Evolutionary conservation across 2,888 invertebrate genomes (phyloP).

Genomic region (Tipula lateralis): DNA sequence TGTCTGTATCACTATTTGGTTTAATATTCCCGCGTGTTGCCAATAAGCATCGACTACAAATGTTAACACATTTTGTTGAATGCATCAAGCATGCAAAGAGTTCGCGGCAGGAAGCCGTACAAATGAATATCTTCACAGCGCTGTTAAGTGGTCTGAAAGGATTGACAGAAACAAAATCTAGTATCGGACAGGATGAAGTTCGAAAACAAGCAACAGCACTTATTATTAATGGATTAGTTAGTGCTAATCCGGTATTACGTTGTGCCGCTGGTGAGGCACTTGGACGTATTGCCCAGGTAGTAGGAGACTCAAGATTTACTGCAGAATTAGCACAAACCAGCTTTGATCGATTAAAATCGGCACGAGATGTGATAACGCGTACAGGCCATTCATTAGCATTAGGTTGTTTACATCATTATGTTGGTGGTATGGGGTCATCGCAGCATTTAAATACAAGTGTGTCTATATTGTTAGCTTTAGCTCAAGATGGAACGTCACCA

Average conservation of each 20-base stretch:
- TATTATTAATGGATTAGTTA: slow-evolving; percentile 73
- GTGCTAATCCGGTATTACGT: slow-evolving; percentile 71
- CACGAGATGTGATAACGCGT: slow-evolving; percentile 79
- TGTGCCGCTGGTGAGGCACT: slow-evolving; percentile 94
- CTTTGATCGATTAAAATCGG: slow-evolving; percentile 80
- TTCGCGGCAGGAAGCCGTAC: slow-evolving; percentile 87
- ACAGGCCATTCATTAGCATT: slow-evolving; percentile 86
- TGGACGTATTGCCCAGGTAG: slow-evolving; percentile 87
- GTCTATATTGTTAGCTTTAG: slow-evolving; percentile 86
- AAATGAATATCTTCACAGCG: slow-evolving; percentile 95
- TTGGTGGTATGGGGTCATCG: slow-evolving; percentile 93
- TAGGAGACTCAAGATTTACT: slow-evolving; percentile 79
- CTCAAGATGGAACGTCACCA: slow-evolving; percentile 88
- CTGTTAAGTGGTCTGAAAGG: slow-evolving; percentile 83
- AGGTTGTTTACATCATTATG: slow-evolving; percentile 93
- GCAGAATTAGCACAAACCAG: slow-evolving; percentile 85
- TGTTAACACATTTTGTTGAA: slow-evolving; percentile 94
- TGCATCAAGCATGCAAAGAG: slow-evolving; percentile 92
- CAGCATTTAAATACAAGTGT: slow-evolving; percentile 92
- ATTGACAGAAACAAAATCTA: slow-evolving; percentile 79
- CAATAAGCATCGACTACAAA: slow-evolving; percentile 93
- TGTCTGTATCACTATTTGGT: slow-evolving; percentile 88
- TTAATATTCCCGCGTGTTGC: slow-evolving; percentile 91
- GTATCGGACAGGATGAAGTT: slow-evolving; percentile 83
- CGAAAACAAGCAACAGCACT: slow-evolving; percentile 77